Evolutionary conservation across 2,797 vertebrate species (phyloP).

Genomic region (Mallotus villosus): DNA sequence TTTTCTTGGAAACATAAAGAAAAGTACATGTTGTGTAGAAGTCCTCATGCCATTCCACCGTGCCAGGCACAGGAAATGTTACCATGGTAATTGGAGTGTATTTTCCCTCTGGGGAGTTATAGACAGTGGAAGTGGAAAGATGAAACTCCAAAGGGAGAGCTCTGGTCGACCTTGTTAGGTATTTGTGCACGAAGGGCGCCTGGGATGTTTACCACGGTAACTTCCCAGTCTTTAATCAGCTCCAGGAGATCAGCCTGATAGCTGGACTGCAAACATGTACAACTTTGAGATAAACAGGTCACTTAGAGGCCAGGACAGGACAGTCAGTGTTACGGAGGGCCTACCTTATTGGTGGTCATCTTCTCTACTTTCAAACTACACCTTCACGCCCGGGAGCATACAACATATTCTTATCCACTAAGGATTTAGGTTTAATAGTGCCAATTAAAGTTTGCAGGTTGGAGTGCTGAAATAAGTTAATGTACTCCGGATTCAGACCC

Average conservation of each 20-base stretch:
- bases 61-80: slow-evolving; percentile 29
- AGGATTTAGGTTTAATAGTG: too few relatives aligned
- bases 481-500: not conserved
- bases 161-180: slow-evolving; percentile 26
- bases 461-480: not conserved
- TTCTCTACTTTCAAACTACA: too few relatives aligned
- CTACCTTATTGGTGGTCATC: too few relatives aligned
- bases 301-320: not conserved
- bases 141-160: slow-evolving; percentile 13
- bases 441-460: too few relatives aligned
- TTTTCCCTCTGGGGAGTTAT: slow-evolving; percentile 17
- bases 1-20: not conserved
- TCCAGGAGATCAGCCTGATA: slow-evolving; percentile 34
- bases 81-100: not conserved
- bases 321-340: not conserved
- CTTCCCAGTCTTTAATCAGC: slow-evolving; percentile 47
- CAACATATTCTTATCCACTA: too few relatives aligned
- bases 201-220: slow-evolving; percentile 51
- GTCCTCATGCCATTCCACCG: not conserved
- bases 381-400: not conserved
- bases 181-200: slow-evolving; percentile 45
- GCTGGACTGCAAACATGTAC: slow-evolving; percentile 24
- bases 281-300: slow-evolving; percentile 19
- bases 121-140: slow-evolving; percentile 22
- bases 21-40: not conserved